Conservation (phyloP, 2,113 vertebrate genomes). For the Oenanthe oenanthe region DNA sequence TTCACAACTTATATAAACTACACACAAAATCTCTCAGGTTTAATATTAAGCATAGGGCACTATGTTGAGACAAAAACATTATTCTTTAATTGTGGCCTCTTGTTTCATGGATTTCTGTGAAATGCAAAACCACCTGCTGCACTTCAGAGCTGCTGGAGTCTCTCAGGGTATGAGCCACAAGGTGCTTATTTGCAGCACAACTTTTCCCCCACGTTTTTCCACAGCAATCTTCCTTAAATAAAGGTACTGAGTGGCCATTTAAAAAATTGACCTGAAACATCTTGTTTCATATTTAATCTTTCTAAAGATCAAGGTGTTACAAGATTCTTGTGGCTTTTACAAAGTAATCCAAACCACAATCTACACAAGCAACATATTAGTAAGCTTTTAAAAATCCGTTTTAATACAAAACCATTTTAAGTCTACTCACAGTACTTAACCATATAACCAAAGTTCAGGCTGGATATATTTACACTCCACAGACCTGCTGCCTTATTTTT, state of each 20-base stretch:
- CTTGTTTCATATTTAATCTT: not conserved
- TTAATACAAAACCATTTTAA: not conserved
- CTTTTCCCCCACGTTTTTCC: not conserved
- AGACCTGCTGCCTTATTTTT: constrained; percentile 27
- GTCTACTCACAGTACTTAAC: not conserved
- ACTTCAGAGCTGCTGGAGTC: not conserved
- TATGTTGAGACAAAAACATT: not conserved
- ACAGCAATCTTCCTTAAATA: not conserved
- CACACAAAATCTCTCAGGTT: not conserved
- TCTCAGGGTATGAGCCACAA: not conserved
- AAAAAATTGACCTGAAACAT: not conserved
- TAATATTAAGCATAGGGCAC: not conserved
- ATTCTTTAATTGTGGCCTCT: not conserved
- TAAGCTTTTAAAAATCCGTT: not conserved
- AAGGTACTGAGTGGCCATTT: accelerated
- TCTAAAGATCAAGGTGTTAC: not conserved
- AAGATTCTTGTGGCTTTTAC: not conserved
- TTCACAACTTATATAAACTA: not conserved
- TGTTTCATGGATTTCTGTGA: not conserved
- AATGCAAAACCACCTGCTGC: not conserved
- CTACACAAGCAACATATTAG: not conserved
- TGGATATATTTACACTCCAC: not conserved
- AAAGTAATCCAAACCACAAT: not conserved
- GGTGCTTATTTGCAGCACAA: not conserved
- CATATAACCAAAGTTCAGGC: not conserved